Percentiles rank a stretch among this genome's conserved stretches.
These are phyloP conservation scores for Pseudomugil gertrudae DNA, from an alignment of 2,797 vertebrate genomes.

Conservation along the genomic window DNA sequence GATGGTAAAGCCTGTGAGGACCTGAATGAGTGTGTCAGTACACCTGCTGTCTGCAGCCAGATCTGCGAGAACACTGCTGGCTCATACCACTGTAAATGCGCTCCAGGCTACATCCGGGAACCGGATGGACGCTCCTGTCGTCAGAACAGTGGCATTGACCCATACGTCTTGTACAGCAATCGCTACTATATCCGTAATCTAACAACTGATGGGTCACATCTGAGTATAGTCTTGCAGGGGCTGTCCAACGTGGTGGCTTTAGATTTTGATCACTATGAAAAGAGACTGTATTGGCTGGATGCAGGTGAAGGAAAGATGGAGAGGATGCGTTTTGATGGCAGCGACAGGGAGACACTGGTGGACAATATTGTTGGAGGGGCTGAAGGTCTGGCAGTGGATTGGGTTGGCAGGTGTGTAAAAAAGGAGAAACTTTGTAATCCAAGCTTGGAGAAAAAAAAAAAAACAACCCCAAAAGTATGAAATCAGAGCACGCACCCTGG, in stretches of 20 bases:
- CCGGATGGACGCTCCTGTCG: constrained; percentile 78
- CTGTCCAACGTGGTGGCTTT: constrained; percentile 72
- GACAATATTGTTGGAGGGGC: constrained; percentile 51
- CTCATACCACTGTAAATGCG: constrained; percentile 80
- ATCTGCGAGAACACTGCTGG: constrained; percentile 77
- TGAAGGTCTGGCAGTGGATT: constrained; percentile 78
- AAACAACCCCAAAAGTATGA: not conserved
- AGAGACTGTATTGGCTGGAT: constrained; percentile 80
- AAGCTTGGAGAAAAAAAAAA: not conserved
- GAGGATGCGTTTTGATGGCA: constrained; percentile 78
- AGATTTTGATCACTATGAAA: constrained; percentile 77
- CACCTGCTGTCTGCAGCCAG: constrained; percentile 79
- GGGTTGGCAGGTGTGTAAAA: constrained; percentile 79
- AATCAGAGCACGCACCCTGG: not conserved
- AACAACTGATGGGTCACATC: constrained; percentile 72
- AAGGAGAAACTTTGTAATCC: not conserved
- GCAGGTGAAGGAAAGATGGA: constrained; percentile 65
- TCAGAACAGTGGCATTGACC: constrained; percentile 79
- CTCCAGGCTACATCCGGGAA: constrained; percentile 77
- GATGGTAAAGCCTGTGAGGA: constrained; percentile 83
- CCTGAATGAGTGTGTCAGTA: constrained; percentile 75
- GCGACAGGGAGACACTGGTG: constrained; percentile 67
- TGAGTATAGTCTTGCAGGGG: constrained; percentile 76
- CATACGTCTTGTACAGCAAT: constrained; percentile 79
- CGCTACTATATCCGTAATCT: constrained; percentile 83